Evolutionary conservation across 2,113 vertebrate species (phyloP), one percentile per base, ranked within the genome.

Genomic region (Syrrhaptes paradoxus): DNA sequence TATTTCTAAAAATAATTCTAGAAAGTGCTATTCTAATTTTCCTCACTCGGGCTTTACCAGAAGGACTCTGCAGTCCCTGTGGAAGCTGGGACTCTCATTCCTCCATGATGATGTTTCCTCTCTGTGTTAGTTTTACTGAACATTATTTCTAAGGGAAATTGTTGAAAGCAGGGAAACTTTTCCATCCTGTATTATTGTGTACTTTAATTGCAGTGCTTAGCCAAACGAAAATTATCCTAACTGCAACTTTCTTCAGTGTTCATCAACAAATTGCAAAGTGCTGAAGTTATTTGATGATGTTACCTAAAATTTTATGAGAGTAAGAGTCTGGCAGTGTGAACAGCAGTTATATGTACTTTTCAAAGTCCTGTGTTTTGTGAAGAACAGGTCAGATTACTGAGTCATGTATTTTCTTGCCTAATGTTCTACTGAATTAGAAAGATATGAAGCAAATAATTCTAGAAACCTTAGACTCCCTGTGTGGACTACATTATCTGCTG

Each of bases 261-360:
- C 70, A 10, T 20, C 65, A 90, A 83, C 70, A 98, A 98, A 98
- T 98, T 85, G 98, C 97, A 52, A 97, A 97, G 41, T 97, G 62
- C 62, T 98, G 58, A 98, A 99, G 84, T 95, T 98, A 46, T 97
- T 98, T 96, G 97, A 98, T 95, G 98, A 97, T 79, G 84, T 98
- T 95, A 96, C 86, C 93, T 98, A 87, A 96, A 96, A 96, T 98
- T 98, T 96, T 94, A 96, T 93, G 96, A 98, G 81, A 89, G 90
- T 43, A 94, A 95, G 19, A 81, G 59, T 41, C 48, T 61, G 52
- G 92, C 95, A 59, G 87, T 91, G 22, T 55, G 76, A 32, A 77
- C 95, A 72, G 95, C 97, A 25, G 77, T 97, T 98, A 97, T 85
- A 96, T 98, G 68, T 59, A 87, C 4, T 98, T 98, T 96, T 96